Percentiles rank a stretch among this genome's conserved stretches.
These are phyloP conservation scores for Aquatica leii DNA, from an alignment of 2,888 invertebrate genomes.

Conservation along the genomic window DNA sequence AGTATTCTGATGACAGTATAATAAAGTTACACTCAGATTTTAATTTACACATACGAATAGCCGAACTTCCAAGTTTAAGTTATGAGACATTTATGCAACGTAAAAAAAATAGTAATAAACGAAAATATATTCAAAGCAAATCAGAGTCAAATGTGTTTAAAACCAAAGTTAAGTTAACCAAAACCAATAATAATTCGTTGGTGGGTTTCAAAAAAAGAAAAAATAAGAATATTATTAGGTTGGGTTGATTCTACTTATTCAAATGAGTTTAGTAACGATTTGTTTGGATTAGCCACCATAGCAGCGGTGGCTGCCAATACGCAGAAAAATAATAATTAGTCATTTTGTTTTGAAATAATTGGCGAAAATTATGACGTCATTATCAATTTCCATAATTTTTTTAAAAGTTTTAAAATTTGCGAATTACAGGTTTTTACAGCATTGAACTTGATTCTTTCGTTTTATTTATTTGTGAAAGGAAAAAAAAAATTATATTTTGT, in stretches of 20 bases:
- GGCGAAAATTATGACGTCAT: conserved; percentile 16
- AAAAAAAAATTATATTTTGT: too few species aligned
- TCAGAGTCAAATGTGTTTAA: conserved; percentile 44
- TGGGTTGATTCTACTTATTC: conserved; percentile 55
- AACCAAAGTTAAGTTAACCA: conserved; percentile 40
- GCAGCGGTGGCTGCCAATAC: conserved; percentile 72
- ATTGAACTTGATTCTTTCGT: too few species aligned
- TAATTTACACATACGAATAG: conserved; percentile 87
- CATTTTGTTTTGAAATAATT: too few species aligned
- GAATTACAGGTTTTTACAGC: too few species aligned
- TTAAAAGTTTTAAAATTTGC: not conserved
- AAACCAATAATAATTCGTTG: conserved; percentile 40
- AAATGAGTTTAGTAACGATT: conserved; percentile 49
- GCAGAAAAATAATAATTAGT: conserved; percentile 52
- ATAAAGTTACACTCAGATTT: conserved; percentile 63
- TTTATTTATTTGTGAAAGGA: too few species aligned
- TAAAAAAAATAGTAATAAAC: conserved; percentile 82
- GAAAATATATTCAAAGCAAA: conserved; percentile 70
- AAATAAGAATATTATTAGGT: conserved; percentile 86
- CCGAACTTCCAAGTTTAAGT: conserved; percentile 82
- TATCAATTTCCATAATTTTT: not conserved
- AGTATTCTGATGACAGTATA: conserved; percentile 62
- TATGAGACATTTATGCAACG: conserved; percentile 81
- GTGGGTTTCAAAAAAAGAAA: conserved; percentile 87
- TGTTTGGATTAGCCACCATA: conserved; percentile 70